Evolutionary conservation across 2,797 vertebrate species (phyloP).

Genomic region (Manis javanica): DNA sequence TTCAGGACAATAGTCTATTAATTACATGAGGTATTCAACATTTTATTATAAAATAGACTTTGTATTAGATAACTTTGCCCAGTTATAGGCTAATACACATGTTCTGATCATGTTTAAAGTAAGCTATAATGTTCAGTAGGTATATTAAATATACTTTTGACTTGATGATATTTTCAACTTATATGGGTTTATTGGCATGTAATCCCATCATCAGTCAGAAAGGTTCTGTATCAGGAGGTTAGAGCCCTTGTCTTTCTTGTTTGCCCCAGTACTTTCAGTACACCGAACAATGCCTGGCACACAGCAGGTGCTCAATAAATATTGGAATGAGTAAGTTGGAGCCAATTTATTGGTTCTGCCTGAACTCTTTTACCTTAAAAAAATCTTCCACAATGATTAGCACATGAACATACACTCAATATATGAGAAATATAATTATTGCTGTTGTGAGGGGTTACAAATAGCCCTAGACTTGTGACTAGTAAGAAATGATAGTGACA

Average conservation of each 20-base stretch:
- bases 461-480: not conserved
- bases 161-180: not conserved
- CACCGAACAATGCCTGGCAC: not conserved
- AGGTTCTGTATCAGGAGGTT: not conserved
- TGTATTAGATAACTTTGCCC: not conserved
- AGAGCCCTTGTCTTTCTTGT: not conserved
- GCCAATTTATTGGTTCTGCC: not conserved
- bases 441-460: not conserved
- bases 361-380: not conserved
- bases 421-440: not conserved
- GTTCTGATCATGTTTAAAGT: not conserved
- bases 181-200: not conserved
- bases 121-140: not conserved
- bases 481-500: not conserved
- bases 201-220: not conserved
- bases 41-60: not conserved
- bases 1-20: not conserved
- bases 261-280: not conserved
- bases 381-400: not conserved
- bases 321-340: not conserved
- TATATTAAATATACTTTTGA: too few relatives aligned
- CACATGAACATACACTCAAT: not conserved
- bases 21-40: not conserved
- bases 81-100: not conserved
- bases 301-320: not conserved